phyloP scores from a whole-genome alignment of 2,797 vertebrate genomes.

The Megaceryle alcyon region DNA sequence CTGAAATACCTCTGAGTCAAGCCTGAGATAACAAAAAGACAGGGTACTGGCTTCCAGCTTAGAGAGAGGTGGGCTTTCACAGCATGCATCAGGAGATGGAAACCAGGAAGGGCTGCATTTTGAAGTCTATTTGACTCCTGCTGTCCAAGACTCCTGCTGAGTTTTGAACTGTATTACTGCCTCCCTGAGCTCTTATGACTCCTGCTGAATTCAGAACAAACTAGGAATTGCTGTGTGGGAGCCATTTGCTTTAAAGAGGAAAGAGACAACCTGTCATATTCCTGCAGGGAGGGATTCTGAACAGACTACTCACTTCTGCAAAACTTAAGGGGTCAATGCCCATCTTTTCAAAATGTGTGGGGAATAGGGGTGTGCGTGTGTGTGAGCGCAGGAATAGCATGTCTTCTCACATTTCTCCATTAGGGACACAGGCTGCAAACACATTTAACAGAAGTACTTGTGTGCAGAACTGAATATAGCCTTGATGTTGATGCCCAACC shows the following conservation, averaged over 20 bases:
- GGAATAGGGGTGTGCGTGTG: neutral
- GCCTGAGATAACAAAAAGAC: neutral
- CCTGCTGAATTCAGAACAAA: neutral
- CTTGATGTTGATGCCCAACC: neutral
- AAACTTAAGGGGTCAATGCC: neutral
- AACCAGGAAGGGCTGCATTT: slow-evolving; percentile 1
- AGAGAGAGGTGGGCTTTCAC: neutral
- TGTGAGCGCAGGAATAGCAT: neutral
- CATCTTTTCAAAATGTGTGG: neutral
- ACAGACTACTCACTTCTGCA: neutral
- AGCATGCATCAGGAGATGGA: neutral
- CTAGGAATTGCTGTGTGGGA: neutral
- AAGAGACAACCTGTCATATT: neutral
- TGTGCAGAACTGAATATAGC: neutral
- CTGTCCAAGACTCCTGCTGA: neutral
- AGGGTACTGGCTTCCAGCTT: neutral
- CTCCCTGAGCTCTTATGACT: neutral
- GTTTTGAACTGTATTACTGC: neutral
- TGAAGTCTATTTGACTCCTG: neutral
- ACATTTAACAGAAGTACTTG: neutral
- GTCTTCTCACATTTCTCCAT: neutral
- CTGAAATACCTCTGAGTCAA: neutral
- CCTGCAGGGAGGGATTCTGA: neutral
- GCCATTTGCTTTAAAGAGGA: neutral
- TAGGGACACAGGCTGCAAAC: neutral